These are phyloP conservation scores for Chymomyza procnemis DNA, from an alignment of 2,888 invertebrate species.

Conservation along the genomic window DNA sequence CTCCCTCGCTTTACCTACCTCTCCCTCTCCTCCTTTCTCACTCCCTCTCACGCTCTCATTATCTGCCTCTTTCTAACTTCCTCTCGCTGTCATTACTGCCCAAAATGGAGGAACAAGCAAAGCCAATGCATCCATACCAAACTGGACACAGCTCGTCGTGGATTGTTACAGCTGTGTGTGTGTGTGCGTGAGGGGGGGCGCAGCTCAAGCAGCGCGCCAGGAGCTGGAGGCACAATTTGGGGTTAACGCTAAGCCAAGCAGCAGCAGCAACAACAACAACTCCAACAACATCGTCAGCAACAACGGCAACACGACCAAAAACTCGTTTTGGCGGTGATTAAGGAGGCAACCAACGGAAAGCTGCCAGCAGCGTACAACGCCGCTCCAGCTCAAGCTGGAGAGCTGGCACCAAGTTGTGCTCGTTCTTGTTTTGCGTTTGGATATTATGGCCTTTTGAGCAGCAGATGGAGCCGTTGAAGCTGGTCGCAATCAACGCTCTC, in stretches of 20 bases:
- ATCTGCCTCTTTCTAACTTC: neutral
- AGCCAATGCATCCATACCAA: conserved; percentile 23
- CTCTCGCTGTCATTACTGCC: neutral
- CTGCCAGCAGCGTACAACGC: conserved; percentile 11
- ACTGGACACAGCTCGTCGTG: conserved; percentile 31
- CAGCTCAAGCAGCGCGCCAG: conserved; percentile 16
- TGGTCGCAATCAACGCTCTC: too few species aligned
- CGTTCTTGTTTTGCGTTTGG: conserved; percentile 23
- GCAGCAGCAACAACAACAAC: conserved; percentile 4
- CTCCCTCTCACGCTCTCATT: too few species aligned
- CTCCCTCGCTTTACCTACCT: too few species aligned
- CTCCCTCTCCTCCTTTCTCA: neutral
- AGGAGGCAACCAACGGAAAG: conserved; percentile 23
- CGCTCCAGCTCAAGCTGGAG: conserved; percentile 36
- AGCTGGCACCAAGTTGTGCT: neutral
- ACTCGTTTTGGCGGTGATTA: conserved; percentile 63
- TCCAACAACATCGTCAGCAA: conserved; percentile 18
- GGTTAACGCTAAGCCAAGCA: conserved; percentile 43
- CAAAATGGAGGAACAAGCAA: conserved; percentile 3
- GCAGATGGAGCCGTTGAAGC: neutral
- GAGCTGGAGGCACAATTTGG: too few species aligned
- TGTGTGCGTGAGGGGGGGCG: neutral
- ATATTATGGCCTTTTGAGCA: neutral
- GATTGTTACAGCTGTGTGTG: neutral
- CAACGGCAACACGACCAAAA: conserved; percentile 31